A percentile compares a stretch with the other conserved stretches of the same genome.
Conservation (phyloP, 2,113 vertebrate species). For the Sapayoa aenigma region DNA sequence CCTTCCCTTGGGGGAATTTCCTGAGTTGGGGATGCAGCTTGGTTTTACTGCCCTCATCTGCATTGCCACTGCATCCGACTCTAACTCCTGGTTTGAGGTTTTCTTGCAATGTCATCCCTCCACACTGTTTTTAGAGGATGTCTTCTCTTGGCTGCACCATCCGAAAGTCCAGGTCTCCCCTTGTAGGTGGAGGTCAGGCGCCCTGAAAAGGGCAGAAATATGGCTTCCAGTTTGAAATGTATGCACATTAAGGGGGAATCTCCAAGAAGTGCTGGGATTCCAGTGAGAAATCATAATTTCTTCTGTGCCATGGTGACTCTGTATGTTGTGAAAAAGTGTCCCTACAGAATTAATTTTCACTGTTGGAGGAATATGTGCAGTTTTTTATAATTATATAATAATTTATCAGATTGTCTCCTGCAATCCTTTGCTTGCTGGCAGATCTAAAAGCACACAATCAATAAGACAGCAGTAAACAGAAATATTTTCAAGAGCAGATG, state of each 20-base stretch:
- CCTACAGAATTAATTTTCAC: slow-evolving; percentile 55
- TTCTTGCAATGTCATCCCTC: not conserved
- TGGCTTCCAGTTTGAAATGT: not conserved
- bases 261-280: not conserved
- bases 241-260: not conserved
- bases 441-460: slow-evolving; percentile 67
- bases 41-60: not conserved
- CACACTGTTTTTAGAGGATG: not conserved
- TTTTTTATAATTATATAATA: slow-evolving; percentile 67
- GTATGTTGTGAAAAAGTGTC: slow-evolving; percentile 42
- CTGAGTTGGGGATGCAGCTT: not conserved
- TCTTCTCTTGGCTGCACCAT: not conserved
- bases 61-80: not conserved
- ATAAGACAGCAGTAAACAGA: slow-evolving; percentile 72
- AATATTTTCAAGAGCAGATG: slow-evolving; percentile 79
- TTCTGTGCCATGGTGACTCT: slow-evolving; percentile 2
- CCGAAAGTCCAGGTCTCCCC: not conserved
- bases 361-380: slow-evolving; percentile 29
- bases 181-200: not conserved
- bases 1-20: not conserved
- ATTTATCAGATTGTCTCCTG: slow-evolving; percentile 69
- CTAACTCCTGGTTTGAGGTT: not conserved
- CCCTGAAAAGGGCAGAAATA: not conserved
- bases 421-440: slow-evolving; percentile 64
- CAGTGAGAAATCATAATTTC: not conserved